These are phyloP conservation scores for Platyura marginata DNA, from an alignment of 1,140 invertebrate species.

Conservation along the genomic window DNA sequence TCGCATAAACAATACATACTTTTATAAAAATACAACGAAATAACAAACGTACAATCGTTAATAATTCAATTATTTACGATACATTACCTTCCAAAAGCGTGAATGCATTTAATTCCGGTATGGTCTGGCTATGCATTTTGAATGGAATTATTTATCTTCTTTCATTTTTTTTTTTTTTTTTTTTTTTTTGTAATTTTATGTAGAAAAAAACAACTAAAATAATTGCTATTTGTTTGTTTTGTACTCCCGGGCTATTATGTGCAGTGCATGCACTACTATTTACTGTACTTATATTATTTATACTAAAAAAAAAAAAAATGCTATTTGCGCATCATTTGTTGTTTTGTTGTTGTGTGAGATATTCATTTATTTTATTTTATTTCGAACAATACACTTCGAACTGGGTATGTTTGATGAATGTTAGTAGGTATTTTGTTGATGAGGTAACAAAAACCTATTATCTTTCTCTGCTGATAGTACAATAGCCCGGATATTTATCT, in stretches of 20 bases:
- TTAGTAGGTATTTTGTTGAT: no score
- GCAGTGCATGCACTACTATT: neutral
- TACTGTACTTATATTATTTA: neutral
- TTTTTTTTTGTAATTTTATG: neutral
- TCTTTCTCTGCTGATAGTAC: no score
- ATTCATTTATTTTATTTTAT: neutral
- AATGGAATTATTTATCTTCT: no score
- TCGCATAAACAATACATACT: no score
- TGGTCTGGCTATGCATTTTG: neutral
- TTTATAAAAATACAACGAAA: no score
- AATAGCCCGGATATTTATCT: no score
- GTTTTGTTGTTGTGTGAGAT: neutral
- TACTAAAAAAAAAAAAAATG: neutral
- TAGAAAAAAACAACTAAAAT: neutral
- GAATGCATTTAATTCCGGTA: neutral
- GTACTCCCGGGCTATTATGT: neutral
- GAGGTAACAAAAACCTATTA: no score
- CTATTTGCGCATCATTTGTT: neutral
- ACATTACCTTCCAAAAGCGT: neutral
- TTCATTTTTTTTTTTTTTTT: neutral
- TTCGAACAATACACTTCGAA: no score
- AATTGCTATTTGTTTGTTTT: neutral
- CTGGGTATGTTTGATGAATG: no score
- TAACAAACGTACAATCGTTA: neutral
- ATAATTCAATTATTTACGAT: neutral